These are phyloP conservation scores for Lasioglossum pauxillum DNA, from an alignment of 2,888 invertebrate species.

Conservation along the genomic window DNA sequence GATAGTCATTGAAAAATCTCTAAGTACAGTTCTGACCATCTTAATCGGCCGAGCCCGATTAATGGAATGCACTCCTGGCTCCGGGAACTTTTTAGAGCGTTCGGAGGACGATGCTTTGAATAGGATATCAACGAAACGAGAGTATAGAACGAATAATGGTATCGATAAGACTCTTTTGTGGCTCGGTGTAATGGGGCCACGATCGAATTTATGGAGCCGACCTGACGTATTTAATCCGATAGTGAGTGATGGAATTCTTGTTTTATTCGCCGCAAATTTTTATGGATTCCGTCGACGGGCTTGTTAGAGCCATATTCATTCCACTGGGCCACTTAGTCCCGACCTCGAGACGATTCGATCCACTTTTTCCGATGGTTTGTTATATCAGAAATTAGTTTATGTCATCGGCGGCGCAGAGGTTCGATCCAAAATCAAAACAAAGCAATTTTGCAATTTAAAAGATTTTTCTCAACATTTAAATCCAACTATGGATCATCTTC, in stretches of 20 bases:
- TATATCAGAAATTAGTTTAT: too few relatives aligned
- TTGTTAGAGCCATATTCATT: background rate
- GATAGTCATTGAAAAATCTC: too few relatives aligned
- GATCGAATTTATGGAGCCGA: background rate
- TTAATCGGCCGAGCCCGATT: slow-evolving; percentile 9
- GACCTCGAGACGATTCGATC: background rate
- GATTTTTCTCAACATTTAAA: too few relatives aligned
- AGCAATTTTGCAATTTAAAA: too few relatives aligned
- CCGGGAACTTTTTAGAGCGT: background rate
- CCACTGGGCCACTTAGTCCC: background rate
- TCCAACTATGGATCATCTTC: too few relatives aligned
- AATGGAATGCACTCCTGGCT: slow-evolving; percentile 31
- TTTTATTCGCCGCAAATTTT: background rate
- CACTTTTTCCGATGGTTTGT: background rate
- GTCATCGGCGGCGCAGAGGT: too few relatives aligned
- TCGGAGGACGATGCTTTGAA: slow-evolving; percentile 2
- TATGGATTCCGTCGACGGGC: background rate
- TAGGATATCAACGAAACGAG: slow-evolving; percentile 36
- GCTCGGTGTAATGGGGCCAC: slow-evolving; percentile 24
- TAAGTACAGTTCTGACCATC: too few relatives aligned
- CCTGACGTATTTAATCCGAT: background rate
- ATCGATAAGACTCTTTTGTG: slow-evolving; percentile 53
- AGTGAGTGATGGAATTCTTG: background rate
- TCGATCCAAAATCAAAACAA: too few relatives aligned
- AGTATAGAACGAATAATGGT: slow-evolving; percentile 36